These are phyloP conservation scores for Ispidina picta DNA, from an alignment of 2,797 vertebrate genomes.

Conservation along the genomic window DNA sequence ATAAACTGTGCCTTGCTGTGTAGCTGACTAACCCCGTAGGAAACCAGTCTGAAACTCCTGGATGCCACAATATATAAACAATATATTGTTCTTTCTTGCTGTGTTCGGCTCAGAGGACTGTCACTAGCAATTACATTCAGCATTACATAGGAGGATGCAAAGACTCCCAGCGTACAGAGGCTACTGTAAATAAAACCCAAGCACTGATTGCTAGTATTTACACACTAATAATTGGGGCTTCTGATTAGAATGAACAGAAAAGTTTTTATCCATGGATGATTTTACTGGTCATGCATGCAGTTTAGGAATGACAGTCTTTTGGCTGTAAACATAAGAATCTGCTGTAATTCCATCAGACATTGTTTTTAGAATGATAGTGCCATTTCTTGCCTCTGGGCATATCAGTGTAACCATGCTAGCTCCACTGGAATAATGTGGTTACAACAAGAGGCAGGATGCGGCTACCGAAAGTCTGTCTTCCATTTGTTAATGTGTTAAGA, in stretches of 20 bases:
- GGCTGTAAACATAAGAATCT: background rate
- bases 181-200: conserved; percentile 29
- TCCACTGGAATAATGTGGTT: background rate
- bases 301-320: background rate
- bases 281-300: background rate
- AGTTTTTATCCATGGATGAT: background rate
- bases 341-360: background rate
- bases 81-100: background rate
- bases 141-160: background rate
- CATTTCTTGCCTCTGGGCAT: background rate
- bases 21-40: background rate
- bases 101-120: background rate
- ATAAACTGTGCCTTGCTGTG: background rate
- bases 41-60: background rate
- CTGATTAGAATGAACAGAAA: background rate
- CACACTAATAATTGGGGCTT: background rate
- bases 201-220: conserved; percentile 13
- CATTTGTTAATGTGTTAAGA: background rate
- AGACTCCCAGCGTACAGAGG: background rate
- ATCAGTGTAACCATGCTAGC: background rate
- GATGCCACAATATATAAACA: background rate
- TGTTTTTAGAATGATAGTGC: background rate
- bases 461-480: background rate
- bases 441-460: background rate
- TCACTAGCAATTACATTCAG: background rate